Base-by-base conservation (phyloP, 2,797 vertebrate species). In the Falco cherrug region DNA sequence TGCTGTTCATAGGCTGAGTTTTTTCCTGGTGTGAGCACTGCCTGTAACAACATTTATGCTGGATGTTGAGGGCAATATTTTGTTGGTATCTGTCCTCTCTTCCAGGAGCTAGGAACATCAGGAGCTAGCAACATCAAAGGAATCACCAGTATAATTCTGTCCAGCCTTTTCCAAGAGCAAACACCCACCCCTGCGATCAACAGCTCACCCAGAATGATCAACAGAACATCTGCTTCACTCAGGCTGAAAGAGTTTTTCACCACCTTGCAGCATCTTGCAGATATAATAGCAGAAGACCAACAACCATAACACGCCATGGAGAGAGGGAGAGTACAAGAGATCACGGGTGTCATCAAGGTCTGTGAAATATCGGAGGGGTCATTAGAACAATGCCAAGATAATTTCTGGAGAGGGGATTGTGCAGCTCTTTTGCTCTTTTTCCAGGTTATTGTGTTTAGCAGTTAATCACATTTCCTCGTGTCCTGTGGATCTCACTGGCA, bases 401-500 rank as follows among this genome's bases (percentile, higher is more conserved):
- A 84, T 35, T 68, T 90, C 76, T 77, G 51, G 37, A 84, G 29
- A 24, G 12, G 10, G 43, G 29, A 43, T 35, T 81, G n/a, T 19
- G 69, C 31, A 70, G 24, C n/a, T 80, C 18, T 71, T 87, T 76
- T 80, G 0, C 11, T 86, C 22, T 18, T 57, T 39, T 90, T 84
- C 57, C n/a, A 81, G 15, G 26, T 65, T 90, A 71, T 31, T 47
- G 24, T 70, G 12, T 84, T 91, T 43, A 75, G n/a, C 45, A 64
- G 24, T 89, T 93, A 90, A 90, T 89, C 63, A 76, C 13, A 54
- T 82, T 93, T 86, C 22, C 39, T 76, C 50, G 35, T 56, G 35
- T 91, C 61, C 51, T 79, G 61, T 88, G 77, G 50, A 82, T 90
- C 59, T 88, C 69, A 74, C 31, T 87, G 82, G 70, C 84, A 65